These are phyloP conservation scores for Ochlodes sylvanus DNA, from an alignment of 2,888 invertebrate genomes.

Conservation along the genomic window DNA sequence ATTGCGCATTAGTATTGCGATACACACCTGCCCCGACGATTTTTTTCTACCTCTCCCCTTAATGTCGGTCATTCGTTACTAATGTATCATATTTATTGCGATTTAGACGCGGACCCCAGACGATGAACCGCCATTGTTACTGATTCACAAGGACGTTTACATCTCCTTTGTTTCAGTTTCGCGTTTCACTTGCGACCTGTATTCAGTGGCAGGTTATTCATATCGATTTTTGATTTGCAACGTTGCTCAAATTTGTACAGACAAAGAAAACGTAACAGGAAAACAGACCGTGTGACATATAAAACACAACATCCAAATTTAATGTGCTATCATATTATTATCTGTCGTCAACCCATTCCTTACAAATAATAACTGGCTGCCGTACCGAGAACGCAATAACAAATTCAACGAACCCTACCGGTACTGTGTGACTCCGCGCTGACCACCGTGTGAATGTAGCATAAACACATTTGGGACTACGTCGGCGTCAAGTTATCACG, in stretches of 20 bases:
- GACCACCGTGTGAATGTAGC: slow-evolving; percentile 82
- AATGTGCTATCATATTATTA: slow-evolving; percentile 64
- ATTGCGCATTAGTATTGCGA: slow-evolving; percentile 83
- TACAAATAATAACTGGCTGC: slow-evolving; percentile 66
- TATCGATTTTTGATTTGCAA: slow-evolving; percentile 37
- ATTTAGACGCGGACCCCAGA: slow-evolving; percentile 67
- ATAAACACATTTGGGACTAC: slow-evolving; percentile 70
- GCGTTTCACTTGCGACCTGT: slow-evolving; percentile 36
- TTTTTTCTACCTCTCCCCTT: slow-evolving; percentile 81
- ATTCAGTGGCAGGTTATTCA: slow-evolving; percentile 27
- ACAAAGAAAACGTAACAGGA: slow-evolving; percentile 39
- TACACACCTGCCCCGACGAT: slow-evolving; percentile 81
- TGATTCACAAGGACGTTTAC: slow-evolving; percentile 66
- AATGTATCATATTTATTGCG: slow-evolving; percentile 82
- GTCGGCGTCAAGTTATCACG: slow-evolving; percentile 75
- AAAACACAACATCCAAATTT: slow-evolving; percentile 68
- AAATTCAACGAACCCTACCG: slow-evolving; percentile 85
- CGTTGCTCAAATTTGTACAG: slow-evolving; percentile 21
- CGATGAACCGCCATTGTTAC: slow-evolving; percentile 69
- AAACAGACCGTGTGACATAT: slow-evolving; percentile 44
- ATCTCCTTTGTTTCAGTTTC: slow-evolving; percentile 55
- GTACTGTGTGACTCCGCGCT: slow-evolving; percentile 78
- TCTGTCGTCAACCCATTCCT: slow-evolving; percentile 62
- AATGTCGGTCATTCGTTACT: slow-evolving; percentile 83
- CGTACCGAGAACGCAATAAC: slow-evolving; percentile 83